Evolutionary conservation across 2,888 invertebrate genomes (phyloP).

Genomic region (Ischnura elegans): DNA sequence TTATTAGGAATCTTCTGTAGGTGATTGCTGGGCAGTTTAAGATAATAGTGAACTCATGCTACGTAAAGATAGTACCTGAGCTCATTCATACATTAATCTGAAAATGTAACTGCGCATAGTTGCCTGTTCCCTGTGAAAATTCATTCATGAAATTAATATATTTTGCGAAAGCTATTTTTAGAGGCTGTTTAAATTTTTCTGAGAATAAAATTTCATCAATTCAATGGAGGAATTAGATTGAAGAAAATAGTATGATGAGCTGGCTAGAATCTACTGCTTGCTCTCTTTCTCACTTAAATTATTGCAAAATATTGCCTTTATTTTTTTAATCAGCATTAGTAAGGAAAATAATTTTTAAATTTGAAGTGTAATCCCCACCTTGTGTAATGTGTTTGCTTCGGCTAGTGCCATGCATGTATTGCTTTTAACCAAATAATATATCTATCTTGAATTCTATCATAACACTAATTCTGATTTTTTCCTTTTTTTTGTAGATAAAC

Average conservation of each 20-base stretch:
- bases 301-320: background rate
- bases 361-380: background rate
- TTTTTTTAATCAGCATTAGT: background rate
- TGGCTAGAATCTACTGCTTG: constrained; percentile 41
- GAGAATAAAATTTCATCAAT: background rate
- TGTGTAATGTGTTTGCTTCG: constrained; percentile 36
- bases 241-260: constrained; percentile 31
- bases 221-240: constrained; percentile 5
- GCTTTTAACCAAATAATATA: constrained; percentile 24
- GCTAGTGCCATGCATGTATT: constrained; percentile 53
- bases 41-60: background rate
- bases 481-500: constrained; percentile 85
- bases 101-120: background rate
- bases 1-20: background rate
- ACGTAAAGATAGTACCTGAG: constrained; percentile 13
- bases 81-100: background rate
- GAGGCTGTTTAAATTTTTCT: background rate
- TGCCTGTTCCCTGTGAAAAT: background rate
- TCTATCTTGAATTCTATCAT: background rate
- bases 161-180: background rate
- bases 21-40: background rate
- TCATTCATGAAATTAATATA: background rate
- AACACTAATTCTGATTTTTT: constrained; percentile 43
- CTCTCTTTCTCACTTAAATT: background rate
- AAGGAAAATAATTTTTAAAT: background rate